Evolutionary conservation across 2,888 invertebrate species (phyloP).

Genomic region (Ceramica pisi): DNA sequence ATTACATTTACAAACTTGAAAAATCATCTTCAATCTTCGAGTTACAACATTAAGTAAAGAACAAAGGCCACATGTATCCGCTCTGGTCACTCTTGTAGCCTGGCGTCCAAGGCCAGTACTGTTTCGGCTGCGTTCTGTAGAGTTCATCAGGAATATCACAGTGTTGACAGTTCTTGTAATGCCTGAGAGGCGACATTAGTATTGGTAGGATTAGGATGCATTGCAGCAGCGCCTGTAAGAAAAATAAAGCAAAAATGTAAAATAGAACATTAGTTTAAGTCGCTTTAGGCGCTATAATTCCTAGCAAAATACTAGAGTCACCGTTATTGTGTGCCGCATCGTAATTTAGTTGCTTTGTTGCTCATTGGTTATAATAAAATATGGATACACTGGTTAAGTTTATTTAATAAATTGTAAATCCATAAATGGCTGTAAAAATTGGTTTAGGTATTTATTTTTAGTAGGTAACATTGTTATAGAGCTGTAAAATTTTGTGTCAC

Average conservation of each 20-base stretch:
- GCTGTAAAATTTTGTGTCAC: too few relatives aligned
- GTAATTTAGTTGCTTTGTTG: background rate
- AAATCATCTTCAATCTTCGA: background rate
- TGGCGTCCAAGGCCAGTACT: constrained; percentile 80
- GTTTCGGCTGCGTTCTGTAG: constrained; percentile 27
- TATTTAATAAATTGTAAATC: too few relatives aligned
- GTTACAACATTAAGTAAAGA: constrained; percentile 67
- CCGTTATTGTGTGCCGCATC: background rate
- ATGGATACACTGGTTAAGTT: too few relatives aligned
- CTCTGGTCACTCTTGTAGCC: constrained; percentile 74
- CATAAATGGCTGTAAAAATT: too few relatives aligned
- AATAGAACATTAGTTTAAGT: background rate
- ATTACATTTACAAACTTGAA: background rate
- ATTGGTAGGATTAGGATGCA: constrained; percentile 42
- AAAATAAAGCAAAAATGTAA: constrained; percentile 1
- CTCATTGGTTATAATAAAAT: background rate
- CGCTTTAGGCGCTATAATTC: background rate
- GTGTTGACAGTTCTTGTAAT: constrained; percentile 47
- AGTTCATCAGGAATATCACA: constrained; percentile 47
- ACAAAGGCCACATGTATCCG: constrained; percentile 72
- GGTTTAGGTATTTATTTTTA: too few relatives aligned
- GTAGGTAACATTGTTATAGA: too few relatives aligned
- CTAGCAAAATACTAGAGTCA: background rate
- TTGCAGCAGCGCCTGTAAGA: constrained; percentile 39
- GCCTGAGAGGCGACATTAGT: constrained; percentile 12